A percentile compares a stretch with the other conserved stretches of the same genome.
These are phyloP conservation scores for Rotaria macrura DNA, from an alignment of 2,888 invertebrate species.

Conservation along the genomic window DNA sequence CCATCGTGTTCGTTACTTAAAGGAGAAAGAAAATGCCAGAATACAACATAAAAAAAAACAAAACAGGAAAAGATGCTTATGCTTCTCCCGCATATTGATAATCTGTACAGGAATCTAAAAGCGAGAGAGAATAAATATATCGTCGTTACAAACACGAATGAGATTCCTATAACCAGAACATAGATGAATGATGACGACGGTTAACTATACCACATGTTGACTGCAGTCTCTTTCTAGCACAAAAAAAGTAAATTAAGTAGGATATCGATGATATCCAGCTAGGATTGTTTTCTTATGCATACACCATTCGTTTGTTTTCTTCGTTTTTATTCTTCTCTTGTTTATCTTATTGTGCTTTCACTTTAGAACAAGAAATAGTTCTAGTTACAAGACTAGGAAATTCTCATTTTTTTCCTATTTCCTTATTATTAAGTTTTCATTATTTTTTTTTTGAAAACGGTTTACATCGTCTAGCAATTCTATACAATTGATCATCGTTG, in stretches of 20 bases:
- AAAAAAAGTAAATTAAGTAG: background rate
- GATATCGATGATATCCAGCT: background rate
- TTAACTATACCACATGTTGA: background rate
- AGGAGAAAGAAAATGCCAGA: background rate
- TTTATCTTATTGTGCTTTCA: background rate
- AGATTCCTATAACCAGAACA: background rate
- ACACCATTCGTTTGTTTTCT: background rate
- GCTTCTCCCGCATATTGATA: background rate
- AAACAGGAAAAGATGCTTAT: background rate
- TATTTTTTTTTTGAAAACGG: background rate
- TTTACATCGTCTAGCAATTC: background rate
- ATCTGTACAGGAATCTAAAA: background rate
- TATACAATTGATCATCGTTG: background rate
- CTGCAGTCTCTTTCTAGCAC: background rate
- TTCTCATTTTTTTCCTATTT: background rate
- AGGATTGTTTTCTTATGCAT: background rate
- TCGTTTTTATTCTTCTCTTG: background rate
- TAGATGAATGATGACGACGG: background rate
- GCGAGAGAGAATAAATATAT: background rate
- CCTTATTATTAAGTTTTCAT: background rate
- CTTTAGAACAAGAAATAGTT: background rate
- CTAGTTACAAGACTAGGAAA: background rate
- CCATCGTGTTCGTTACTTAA: background rate
- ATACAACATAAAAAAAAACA: background rate
- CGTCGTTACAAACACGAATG: background rate